Base-by-base conservation (phyloP, 1,140 invertebrate genomes). In the Nasonia giraulti region DNA sequence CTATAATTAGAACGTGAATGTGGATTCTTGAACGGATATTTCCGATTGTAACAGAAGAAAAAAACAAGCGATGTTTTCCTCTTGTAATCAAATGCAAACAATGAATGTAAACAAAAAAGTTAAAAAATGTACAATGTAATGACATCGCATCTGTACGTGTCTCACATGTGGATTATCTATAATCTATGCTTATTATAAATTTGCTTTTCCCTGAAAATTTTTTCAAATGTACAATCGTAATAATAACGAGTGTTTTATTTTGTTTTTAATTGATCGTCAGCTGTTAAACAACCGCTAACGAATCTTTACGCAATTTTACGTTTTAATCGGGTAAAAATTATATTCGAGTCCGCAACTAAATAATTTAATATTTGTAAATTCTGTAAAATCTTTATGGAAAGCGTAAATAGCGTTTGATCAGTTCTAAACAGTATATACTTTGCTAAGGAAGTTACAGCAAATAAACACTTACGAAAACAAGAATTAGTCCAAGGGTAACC, bases 401-500 rank as follows among this genome's bases (percentile, higher is more conserved):
- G 2, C 33, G 5, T 37, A 37, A 37, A 37, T 37, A 37, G 33
- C 33, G 0, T 37, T 37, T 37, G 4, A 37, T 37, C 33, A 37
- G 33, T 0, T 5, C 33, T 37, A 37, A 37, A 37, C 5, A 37
- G 33, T 37, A 37, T 33, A 33, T 6, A 37, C 33, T 37, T 5
- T 37, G 4, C 33, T 37, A 6, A 37, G 33, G 5, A 37, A 37
- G 33, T 37, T 4, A 6, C 5, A 37, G 33, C 33, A 37, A 37
- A 37, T 62, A 71, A 71, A 12, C 8, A 86, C 92, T 91, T 85
- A 93, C 92, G 77, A 89, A 89, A 82, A 91, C 88, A 33, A 94
- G 85, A 73, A 93, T 92, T 84, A 93, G 92, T 0, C 93, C 94
- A 1, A 94, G 47, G 2, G 93, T 93, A 8, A 95, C 93, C 87